A percentile compares a stretch with the other conserved stretches of the same genome.
phyloP scores from a whole-genome alignment of 1,140 invertebrate genomes.

The Kradibia gibbosae region DNA sequence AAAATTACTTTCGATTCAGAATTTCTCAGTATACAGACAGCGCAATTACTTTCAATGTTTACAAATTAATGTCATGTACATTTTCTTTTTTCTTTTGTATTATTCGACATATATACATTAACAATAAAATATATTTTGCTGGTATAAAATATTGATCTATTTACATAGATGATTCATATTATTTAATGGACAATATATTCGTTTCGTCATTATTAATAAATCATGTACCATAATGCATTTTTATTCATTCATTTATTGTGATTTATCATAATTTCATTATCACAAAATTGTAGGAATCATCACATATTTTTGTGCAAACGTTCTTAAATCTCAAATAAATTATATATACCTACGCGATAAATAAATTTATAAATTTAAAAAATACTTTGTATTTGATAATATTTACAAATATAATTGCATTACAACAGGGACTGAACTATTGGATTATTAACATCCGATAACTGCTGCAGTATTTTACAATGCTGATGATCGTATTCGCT shows the following conservation, averaged over 20 bases:
- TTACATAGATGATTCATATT: constrained; percentile 72
- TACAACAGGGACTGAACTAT: constrained; percentile 45
- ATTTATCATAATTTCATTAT: constrained; percentile 6
- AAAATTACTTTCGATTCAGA: too few relatives aligned
- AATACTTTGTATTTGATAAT: constrained; percentile 1
- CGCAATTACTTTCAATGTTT: background rate
- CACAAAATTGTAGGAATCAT: constrained; percentile 30
- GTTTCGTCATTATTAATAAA: background rate
- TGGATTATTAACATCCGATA: constrained; percentile 47
- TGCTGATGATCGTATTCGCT: constrained; percentile 20
- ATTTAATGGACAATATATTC: constrained; percentile 76
- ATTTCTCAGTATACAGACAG: background rate
- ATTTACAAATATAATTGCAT: constrained; percentile 11
- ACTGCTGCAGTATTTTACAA: constrained; percentile 40
- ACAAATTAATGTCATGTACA: background rate
- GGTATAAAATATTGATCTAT: constrained; percentile 73
- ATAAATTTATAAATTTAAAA: constrained; percentile 30
- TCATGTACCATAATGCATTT: constrained; percentile 18
- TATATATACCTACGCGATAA: background rate
- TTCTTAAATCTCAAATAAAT: constrained; percentile 33
- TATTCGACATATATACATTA: constrained; percentile 30
- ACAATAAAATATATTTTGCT: constrained; percentile 29
- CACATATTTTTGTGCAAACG: constrained; percentile 32
- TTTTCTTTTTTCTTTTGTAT: background rate
- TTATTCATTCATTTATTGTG: background rate